A percentile compares a stretch with the other conserved stretches of the same genome.
Conservation (phyloP, 2,113 vertebrate genomes). For the Delphinapterus leucas region DNA sequence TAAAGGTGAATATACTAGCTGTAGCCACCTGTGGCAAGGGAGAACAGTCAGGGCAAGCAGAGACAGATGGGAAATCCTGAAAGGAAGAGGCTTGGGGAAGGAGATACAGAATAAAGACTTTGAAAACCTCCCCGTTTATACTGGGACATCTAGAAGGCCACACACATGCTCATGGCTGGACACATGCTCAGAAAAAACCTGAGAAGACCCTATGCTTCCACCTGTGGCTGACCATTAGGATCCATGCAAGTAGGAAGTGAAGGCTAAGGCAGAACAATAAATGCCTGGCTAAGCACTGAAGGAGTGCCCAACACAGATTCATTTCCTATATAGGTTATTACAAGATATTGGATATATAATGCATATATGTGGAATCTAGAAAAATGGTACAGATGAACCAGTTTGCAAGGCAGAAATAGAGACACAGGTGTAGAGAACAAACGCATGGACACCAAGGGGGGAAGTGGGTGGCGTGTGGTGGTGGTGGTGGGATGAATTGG, state of each 20-base stretch:
- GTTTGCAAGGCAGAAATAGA: too few relatives aligned
- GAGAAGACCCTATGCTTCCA: neutral
- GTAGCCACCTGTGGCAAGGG: neutral
- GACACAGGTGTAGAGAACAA: too few relatives aligned
- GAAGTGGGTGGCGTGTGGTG: too few relatives aligned
- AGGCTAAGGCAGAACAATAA: neutral
- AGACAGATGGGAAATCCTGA: neutral
- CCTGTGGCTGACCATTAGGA: neutral
- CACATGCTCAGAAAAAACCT: neutral
- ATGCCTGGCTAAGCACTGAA: neutral
- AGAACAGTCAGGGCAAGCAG: neutral
- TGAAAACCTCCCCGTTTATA: neutral
- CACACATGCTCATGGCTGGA: neutral
- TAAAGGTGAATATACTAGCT: neutral
- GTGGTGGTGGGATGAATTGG: too few relatives aligned
- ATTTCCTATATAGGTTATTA: too few relatives aligned
- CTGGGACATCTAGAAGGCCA: neutral
- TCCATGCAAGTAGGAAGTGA: neutral
- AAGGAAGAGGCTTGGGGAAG: neutral
- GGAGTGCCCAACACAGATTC: too few relatives aligned
- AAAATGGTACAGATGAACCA: too few relatives aligned
- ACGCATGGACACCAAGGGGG: too few relatives aligned
- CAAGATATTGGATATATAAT: neutral
- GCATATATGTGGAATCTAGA: too few relatives aligned
- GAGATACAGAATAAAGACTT: neutral